Base-by-base conservation (phyloP, 2,888 invertebrate genomes). In the Scaptomyza cyrtandrae region DNA sequence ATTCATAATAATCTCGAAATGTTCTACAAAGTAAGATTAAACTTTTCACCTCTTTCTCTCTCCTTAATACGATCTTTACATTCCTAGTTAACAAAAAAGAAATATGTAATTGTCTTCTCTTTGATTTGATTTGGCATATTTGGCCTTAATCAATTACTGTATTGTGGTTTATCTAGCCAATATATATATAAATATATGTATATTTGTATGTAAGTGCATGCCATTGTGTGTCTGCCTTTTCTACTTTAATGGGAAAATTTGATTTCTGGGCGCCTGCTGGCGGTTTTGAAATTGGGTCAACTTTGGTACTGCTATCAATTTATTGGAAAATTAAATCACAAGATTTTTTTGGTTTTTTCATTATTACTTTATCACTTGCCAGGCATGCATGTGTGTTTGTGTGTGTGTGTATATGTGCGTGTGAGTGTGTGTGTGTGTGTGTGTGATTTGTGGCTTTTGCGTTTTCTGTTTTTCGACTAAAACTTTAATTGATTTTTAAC, bases 401-500 rank as follows among this genome's bases (percentile, higher is more conserved):
- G 44, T n/a, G 27, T 55, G 52, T 46, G n/a, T 27, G 24, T 63
- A 56, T 58, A n/a, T n/a, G n/a, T n/a, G 19, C 19, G 2, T 19
- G 1, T 19, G 19, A 19, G 52, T 37, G 9, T n/a, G 24, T 62
- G 58, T 58, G 57, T 35, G 9, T 33, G 13, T 27, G 27, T 57
- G 29, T 58, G 61, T 54, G 50, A 62, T 61, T 78, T 86, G 83
- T 66, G 78, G 78, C 60, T 83, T 82, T 58, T 55, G 57, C 60
- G 54, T 75, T 72, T 67, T 41, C 19, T 50, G 60, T 63, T 75
- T 76, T 49, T 71, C 70, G 19, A 68, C 24, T 24, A 78, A 78
- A 80, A 78, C 78, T 73, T 78, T 68, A 83, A 83, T 83, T 85
- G 86, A 75, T 83, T 82, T 81, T 80, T 70, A 82, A 71, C 78